These are phyloP conservation scores for Eudyptes chrysolophus DNA, from an alignment of 2,113 vertebrate genomes.

Conservation along the genomic window DNA sequence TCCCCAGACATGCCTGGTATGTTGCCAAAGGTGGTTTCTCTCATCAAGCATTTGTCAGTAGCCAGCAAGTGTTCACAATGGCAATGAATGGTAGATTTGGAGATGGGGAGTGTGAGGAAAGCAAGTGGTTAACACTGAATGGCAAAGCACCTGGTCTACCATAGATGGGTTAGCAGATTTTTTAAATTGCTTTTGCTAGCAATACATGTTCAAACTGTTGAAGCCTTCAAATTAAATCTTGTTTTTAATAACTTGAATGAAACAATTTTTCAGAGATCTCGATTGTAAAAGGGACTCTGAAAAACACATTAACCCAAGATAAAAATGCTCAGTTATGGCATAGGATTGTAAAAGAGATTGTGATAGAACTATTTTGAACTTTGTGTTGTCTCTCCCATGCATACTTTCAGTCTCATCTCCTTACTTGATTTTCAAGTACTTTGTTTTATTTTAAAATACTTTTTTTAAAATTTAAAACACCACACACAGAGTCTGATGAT, in stretches of 20 bases:
- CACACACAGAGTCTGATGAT: neutral
- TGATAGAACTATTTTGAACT: neutral
- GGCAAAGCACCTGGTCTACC: neutral
- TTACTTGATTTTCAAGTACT: neutral
- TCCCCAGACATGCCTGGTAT: neutral
- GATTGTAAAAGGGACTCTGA: neutral
- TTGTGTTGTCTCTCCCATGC: neutral
- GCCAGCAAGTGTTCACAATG: neutral
- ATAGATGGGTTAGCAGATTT: neutral
- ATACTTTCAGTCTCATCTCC: neutral
- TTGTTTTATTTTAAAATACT: neutral
- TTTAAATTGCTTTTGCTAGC: neutral
- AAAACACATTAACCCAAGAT: neutral
- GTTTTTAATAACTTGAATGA: neutral
- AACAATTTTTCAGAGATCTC: neutral
- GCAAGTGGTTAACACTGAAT: neutral
- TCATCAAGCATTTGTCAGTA: neutral
- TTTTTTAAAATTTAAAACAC: conserved; percentile 1
- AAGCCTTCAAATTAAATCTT: neutral
- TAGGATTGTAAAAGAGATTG: neutral
- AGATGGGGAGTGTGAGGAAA: neutral
- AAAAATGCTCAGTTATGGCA: neutral
- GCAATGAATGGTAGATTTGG: neutral
- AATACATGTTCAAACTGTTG: neutral
- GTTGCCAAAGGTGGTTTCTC: neutral